phyloP scores from a whole-genome alignment of 2,888 invertebrate genomes.

The Ceriagrion tenellum region DNA sequence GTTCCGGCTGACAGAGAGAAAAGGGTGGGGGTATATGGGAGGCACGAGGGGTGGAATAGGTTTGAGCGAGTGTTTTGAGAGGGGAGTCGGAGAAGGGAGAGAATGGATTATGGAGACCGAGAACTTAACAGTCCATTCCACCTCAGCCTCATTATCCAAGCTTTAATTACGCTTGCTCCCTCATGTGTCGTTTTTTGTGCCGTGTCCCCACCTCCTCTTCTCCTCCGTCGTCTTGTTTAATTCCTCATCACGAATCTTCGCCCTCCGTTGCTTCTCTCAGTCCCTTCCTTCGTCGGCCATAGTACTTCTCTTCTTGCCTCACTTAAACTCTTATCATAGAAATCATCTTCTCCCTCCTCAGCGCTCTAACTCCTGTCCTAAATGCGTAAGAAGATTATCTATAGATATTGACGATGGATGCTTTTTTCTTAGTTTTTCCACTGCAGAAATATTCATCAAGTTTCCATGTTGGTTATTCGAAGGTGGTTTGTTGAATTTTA shows the following conservation, averaged over 20 bases:
- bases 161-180: conserved; percentile 51
- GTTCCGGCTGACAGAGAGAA: conserved; percentile 28
- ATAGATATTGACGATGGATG: no score
- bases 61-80: neutral
- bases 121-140: conserved; percentile 23
- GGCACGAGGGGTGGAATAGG: neutral
- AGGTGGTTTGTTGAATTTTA: no score
- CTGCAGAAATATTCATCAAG: no score
- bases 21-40: neutral
- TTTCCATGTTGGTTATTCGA: no score
- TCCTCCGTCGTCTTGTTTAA: neutral
- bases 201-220: neutral
- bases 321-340: neutral
- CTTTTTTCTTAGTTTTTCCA: no score
- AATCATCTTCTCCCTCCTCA: neutral
- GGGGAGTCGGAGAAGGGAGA: neutral
- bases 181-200: neutral
- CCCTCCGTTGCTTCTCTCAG: neutral
- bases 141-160: conserved; percentile 45
- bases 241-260: neutral
- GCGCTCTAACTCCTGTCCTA: neutral
- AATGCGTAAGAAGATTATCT: no score
- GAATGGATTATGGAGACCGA: neutral
- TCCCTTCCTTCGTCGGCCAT: neutral
- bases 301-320: neutral